These are phyloP conservation scores for Zelostemma sp. DNA, from an alignment of 1,140 invertebrate species.

Conservation along the genomic window DNA sequence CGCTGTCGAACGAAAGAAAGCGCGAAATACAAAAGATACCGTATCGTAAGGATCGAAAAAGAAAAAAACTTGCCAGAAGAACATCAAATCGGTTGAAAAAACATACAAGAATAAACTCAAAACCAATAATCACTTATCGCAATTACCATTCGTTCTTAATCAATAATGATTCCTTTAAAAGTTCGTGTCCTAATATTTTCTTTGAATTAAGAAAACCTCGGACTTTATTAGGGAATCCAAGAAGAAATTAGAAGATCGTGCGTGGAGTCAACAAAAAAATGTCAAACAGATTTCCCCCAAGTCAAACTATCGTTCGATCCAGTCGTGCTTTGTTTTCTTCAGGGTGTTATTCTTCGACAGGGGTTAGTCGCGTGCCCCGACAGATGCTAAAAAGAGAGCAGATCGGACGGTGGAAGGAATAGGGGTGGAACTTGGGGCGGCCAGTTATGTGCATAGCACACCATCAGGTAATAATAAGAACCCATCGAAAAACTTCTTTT, in stretches of 20 bases:
- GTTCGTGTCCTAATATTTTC: too few species aligned
- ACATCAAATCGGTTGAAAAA: too few species aligned
- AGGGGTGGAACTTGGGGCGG: slow-evolving; percentile 32
- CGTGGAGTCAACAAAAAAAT: too few species aligned
- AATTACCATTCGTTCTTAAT: too few species aligned
- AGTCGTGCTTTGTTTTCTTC: slow-evolving; percentile 55
- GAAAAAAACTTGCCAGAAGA: too few species aligned
- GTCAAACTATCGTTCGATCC: slow-evolving; percentile 25
- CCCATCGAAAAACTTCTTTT: slow-evolving; percentile 49
- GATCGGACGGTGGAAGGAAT: slow-evolving; percentile 43
- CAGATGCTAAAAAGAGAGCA: slow-evolving; percentile 62
- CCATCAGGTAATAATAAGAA: slow-evolving; percentile 63
- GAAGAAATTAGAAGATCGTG: too few species aligned
- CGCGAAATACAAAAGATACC: not conserved
- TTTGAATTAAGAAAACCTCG: too few species aligned
- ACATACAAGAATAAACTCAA: too few species aligned
- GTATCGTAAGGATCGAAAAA: too few species aligned
- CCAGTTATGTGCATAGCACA: slow-evolving; percentile 48
- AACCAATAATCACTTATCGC: too few species aligned
- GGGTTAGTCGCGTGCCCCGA: slow-evolving; percentile 61
- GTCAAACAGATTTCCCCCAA: slow-evolving; percentile 22
- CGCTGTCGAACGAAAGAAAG: not conserved
- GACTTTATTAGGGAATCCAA: too few species aligned
- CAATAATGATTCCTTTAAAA: too few species aligned
- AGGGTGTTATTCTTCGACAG: slow-evolving; percentile 52